A percentile compares a stretch with the other conserved stretches of the same genome.
These are phyloP conservation scores for Eulacestoma nigropectus DNA, from an alignment of 2,113 vertebrate genomes.

Conservation along the genomic window DNA sequence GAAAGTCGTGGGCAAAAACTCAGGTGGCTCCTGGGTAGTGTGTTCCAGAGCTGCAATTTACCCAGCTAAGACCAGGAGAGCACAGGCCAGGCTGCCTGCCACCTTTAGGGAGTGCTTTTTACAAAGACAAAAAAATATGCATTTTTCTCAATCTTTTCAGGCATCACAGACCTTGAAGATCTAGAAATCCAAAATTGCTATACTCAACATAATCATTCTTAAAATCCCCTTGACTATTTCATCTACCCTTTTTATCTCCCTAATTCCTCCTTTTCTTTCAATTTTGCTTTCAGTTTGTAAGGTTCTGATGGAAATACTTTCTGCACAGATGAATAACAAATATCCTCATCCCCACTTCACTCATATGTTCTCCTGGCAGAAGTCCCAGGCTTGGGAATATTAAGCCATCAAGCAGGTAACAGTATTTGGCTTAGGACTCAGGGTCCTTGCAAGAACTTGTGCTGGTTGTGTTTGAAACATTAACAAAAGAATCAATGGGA, in stretches of 20 bases:
- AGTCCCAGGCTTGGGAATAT: conserved; percentile 14
- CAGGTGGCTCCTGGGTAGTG: not conserved
- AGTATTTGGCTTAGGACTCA: not conserved
- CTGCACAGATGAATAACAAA: conserved; percentile 1
- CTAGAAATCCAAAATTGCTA: not conserved
- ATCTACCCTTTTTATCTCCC: not conserved
- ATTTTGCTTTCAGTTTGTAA: conserved; percentile 27
- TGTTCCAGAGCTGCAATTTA: not conserved
- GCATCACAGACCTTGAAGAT: not conserved
- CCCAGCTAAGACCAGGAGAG: not conserved
- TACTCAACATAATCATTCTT: not conserved
- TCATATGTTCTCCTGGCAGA: conserved; percentile 49
- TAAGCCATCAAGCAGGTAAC: conserved; percentile 15
- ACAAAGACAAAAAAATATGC: not conserved
- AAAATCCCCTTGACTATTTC: not conserved
- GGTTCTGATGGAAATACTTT: conserved; percentile 12
- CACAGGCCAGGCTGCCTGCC: not conserved
- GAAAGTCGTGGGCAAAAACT: not conserved
- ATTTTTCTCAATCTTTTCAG: not conserved
- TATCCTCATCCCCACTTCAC: not conserved
- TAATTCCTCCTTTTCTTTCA: not conserved
- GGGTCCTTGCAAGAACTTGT: conserved; percentile 32
- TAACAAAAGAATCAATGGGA: not conserved
- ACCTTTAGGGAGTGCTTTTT: not conserved
- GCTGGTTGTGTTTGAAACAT: not conserved